These are phyloP conservation scores for Cylindroiulus punctatus DNA, from an alignment of 2,888 invertebrate genomes.

Conservation along the genomic window DNA sequence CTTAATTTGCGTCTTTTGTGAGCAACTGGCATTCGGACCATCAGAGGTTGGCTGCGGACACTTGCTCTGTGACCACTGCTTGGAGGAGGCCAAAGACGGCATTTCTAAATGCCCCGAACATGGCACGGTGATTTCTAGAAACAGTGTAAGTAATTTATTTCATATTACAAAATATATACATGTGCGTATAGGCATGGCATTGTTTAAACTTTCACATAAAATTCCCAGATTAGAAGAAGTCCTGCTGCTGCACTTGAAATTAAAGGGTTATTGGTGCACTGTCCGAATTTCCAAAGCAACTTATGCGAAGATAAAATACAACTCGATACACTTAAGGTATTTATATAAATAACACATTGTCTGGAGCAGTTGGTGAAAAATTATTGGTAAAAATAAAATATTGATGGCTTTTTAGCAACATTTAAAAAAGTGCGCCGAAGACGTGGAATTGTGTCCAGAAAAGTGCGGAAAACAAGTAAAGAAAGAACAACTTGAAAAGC, in stretches of 20 bases:
- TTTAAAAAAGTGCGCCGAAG: neutral
- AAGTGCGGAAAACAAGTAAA: too few species aligned
- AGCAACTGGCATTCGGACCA: conserved; percentile 12
- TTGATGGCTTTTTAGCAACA: neutral
- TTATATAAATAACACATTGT: too few species aligned
- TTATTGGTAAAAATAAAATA: too few species aligned
- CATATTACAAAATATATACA: too few species aligned
- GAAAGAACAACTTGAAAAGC: too few species aligned
- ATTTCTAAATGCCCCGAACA: conserved; percentile 43
- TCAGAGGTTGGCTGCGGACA: conserved; percentile 33
- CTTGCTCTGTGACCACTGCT: neutral
- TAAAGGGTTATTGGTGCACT: neutral
- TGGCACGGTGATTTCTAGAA: neutral
- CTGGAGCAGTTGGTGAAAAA: too few species aligned
- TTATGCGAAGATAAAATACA: conserved; percentile 9
- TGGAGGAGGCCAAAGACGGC: conserved; percentile 26
- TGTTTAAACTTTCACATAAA: neutral
- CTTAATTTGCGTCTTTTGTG: conserved; percentile 49
- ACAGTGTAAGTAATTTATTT: neutral
- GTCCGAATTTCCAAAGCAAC: conserved; percentile 1
- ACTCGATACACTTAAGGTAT: neutral
- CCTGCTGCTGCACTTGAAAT: neutral
- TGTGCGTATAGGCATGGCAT: too few species aligned
- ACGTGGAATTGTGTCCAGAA: too few species aligned
- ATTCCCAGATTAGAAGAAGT: neutral